Conservation (phyloP, 2,113 vertebrate genomes). For the Laticauda colubrina region DNA sequence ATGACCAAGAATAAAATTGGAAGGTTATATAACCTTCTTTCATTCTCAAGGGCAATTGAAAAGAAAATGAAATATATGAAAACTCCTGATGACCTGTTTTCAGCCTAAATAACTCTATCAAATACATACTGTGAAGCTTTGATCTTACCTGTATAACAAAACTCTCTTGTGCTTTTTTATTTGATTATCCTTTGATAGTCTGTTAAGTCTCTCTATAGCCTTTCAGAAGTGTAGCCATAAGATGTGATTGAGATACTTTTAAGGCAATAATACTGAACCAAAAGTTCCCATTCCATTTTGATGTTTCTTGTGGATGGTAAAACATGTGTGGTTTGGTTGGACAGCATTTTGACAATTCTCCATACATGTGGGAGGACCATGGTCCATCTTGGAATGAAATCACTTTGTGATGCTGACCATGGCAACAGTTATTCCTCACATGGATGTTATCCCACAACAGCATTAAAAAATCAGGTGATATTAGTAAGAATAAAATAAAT, state of each 20-base stretch:
- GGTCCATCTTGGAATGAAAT: not conserved
- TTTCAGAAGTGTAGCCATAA: not conserved
- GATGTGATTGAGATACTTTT: not conserved
- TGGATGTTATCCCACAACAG: not conserved
- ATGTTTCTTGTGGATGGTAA: not conserved
- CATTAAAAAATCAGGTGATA: not conserved
- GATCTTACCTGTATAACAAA: not conserved
- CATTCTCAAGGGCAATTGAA: not conserved
- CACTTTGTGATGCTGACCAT: not conserved
- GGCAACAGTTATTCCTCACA: not conserved
- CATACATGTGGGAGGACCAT: not conserved
- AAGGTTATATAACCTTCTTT: not conserved
- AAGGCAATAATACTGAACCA: not conserved
- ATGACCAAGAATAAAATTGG: not conserved
- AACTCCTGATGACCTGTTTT: not conserved
- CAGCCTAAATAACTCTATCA: not conserved
- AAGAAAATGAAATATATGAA: not conserved
- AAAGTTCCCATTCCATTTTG: not conserved
- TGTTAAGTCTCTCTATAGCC: not conserved
- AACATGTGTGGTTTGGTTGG: not conserved
- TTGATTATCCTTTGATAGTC: not conserved
- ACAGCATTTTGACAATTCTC: not conserved
- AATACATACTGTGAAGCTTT: not conserved
- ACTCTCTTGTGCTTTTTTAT: not conserved
- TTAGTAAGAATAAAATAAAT: not conserved